Evolutionary conservation across 2,888 invertebrate species (phyloP), one percentile per base, ranked within the genome.

Genomic region (Leucania comma): DNA sequence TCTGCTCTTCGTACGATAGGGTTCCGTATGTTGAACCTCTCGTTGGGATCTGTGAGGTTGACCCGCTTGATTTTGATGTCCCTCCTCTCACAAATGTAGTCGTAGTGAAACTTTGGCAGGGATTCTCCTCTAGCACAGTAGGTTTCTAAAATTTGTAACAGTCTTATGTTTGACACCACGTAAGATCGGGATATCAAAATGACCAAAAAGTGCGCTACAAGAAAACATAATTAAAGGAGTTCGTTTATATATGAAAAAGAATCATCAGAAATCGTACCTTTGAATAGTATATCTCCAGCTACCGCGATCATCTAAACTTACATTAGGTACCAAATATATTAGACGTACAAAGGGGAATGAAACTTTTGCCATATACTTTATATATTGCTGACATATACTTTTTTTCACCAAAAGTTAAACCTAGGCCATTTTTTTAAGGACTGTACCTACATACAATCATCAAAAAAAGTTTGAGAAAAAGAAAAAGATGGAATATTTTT

Each of bases 21-120:
- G 74, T 94, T 95, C 22, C 93, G 85, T 60, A 95, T 91, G 65
- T 95, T 96, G 67, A 93, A 95, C 71, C 95, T 86, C 79, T 96
- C 95, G 73, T 95, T 95, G 0, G 95, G 93, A 68, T 96, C 95
- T 0, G 95, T 93, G 24, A 95, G 84, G 77, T 95, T 95, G 6
- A 95, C 88, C 6, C 89, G 90, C 74, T 95, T 94, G n/a, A 96
- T 92, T 76, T 93, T 95, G 6, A 96, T 89, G 53, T 94, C 94
- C 61, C 91, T 85, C 54, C 95, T 87, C 76, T 95, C 95, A 72
- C 95, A 96, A 46, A 96, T 95, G 72, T 95, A 95, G 80, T 96
- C 95, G 83, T 95, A 95, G 76, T 96, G 95, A 76, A 95, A 95
- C 80, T 95, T 95, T 0, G 95, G 95, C 3, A 95, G 68, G 0